phyloP scores from a whole-genome alignment of 2,888 invertebrate genomes.

The Amphipyra berbera region DNA sequence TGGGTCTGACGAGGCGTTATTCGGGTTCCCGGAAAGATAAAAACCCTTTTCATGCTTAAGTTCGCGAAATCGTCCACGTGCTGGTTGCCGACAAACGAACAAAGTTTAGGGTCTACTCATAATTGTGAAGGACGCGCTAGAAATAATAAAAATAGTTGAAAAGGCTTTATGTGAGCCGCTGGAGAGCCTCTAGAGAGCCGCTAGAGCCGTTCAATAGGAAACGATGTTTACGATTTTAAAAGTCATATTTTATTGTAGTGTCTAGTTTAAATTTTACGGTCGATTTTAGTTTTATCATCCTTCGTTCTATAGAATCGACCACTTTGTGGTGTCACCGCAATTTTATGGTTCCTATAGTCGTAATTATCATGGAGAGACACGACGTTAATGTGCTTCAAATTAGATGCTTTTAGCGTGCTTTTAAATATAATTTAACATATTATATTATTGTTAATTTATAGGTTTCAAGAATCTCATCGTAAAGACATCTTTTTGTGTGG shows the following conservation, averaged over 20 bases:
- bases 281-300: conserved; percentile 75
- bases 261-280: conserved; percentile 78
- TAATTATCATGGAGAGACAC: conserved; percentile 72
- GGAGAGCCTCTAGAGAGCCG: conserved; percentile 60
- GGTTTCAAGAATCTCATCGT: conserved; percentile 12
- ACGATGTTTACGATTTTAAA: conserved; percentile 77
- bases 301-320: conserved; percentile 63
- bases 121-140: conserved; percentile 77
- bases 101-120: conserved; percentile 68
- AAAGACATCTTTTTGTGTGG: neutral
- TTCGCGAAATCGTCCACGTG: conserved; percentile 78
- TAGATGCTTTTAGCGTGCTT: conserved; percentile 66
- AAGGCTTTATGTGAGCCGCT: conserved; percentile 66
- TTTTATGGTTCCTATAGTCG: conserved; percentile 76
- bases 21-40: conserved; percentile 74
- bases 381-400: conserved; percentile 67
- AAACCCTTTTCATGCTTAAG: conserved; percentile 78
- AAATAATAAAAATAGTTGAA: conserved; percentile 79
- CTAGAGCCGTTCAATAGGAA: conserved; percentile 68
- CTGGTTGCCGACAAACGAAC: conserved; percentile 76
- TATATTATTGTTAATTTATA: conserved; percentile 51
- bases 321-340: conserved; percentile 78
- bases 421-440: conserved; percentile 42
- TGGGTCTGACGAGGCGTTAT: conserved; percentile 55
- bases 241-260: conserved; percentile 80